phyloP scores from a whole-genome alignment of 2,113 vertebrate species.

The Ovis aries region DNA sequence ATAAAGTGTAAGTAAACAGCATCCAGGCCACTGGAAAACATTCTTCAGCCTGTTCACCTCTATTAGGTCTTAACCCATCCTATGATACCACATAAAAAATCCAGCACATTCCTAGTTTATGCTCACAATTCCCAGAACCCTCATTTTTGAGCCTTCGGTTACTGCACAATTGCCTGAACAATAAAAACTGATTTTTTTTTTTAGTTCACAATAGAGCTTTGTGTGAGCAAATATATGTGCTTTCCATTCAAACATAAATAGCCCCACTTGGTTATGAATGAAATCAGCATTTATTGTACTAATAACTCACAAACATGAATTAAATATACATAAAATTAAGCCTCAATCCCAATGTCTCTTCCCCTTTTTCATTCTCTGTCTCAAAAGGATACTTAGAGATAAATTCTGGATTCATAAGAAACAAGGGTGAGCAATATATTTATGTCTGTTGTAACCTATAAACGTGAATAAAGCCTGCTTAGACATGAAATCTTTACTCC shows the following conservation, averaged over 20 bases:
- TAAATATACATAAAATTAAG: constrained; percentile 51
- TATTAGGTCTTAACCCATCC: background rate
- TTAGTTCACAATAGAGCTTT: constrained; percentile 42
- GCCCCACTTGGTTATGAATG: constrained; percentile 49
- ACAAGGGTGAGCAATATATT: background rate
- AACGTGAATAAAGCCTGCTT: background rate
- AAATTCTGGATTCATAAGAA: constrained; percentile 29
- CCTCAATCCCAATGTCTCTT: background rate
- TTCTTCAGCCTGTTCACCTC: background rate
- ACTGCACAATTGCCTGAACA: constrained; percentile 23
- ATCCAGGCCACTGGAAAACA: background rate
- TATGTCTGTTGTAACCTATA: background rate
- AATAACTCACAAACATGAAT: constrained; percentile 45
- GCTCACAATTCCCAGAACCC: background rate
- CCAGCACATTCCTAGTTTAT: background rate
- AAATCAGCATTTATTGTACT: constrained; percentile 60
- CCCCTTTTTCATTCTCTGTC: background rate
- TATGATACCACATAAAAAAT: background rate
- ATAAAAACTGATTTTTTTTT: constrained; percentile 44
- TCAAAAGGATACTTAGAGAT: constrained; percentile 32
- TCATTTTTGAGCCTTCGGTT: constrained; percentile 36
- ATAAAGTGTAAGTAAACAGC: background rate
- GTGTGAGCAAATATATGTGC: background rate
- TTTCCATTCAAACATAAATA: constrained; percentile 59
- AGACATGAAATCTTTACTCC: background rate